These are phyloP conservation scores for Guaruba guarouba DNA, from an alignment of 2,113 vertebrate genomes.

Conservation along the genomic window DNA sequence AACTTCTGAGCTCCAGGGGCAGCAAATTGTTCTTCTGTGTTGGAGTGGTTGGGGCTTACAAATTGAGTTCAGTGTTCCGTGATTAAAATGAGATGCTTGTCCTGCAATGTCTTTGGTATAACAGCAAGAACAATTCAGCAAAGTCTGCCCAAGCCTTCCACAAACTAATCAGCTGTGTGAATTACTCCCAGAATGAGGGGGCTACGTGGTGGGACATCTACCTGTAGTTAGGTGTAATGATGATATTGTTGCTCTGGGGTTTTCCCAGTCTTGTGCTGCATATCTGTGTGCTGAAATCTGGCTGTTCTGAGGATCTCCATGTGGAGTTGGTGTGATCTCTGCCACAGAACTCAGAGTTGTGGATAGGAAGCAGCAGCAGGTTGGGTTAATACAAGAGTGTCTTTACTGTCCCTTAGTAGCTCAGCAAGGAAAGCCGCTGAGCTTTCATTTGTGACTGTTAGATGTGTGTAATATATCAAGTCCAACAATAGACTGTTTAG, in stretches of 20 bases:
- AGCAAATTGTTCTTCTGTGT: background rate
- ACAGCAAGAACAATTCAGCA: background rate
- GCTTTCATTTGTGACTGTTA: background rate
- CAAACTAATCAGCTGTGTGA: background rate
- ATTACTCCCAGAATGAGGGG: too few species aligned
- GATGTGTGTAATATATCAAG: background rate
- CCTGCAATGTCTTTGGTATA: accelerated
- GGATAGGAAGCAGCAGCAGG: background rate
- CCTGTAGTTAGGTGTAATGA: background rate
- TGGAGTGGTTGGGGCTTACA: background rate
- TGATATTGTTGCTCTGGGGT: background rate
- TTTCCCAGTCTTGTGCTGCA: background rate
- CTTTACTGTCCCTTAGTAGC: background rate
- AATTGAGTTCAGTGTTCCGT: background rate
- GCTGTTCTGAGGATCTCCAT: background rate
- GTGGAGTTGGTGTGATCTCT: background rate
- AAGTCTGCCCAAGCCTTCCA: background rate
- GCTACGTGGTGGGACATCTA: background rate
- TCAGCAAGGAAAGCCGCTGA: background rate
- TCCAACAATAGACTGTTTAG: background rate
- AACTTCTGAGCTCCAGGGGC: accelerated
- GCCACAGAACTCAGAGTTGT: accelerated
- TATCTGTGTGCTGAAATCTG: background rate
- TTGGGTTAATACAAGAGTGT: too few species aligned
- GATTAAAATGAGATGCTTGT: background rate